Percentiles rank a stretch among this genome's conserved stretches.
Conservation (phyloP, 2,113 vertebrate genomes). For the Nycticebus coucang region DNA sequence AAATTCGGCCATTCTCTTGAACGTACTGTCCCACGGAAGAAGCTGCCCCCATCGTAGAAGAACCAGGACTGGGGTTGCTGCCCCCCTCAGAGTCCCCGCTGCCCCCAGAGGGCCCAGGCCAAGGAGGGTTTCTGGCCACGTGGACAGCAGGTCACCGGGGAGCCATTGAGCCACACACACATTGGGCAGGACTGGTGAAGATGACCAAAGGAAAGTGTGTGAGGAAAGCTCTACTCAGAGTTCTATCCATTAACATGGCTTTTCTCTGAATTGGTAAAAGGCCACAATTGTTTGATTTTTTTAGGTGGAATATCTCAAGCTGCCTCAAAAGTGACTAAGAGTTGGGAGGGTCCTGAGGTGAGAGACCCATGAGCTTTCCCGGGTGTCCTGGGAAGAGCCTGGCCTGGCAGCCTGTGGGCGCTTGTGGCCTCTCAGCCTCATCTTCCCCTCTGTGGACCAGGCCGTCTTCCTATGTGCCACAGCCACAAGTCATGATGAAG, state of each 20-base stretch:
- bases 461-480: not conserved
- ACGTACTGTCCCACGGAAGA: too few relatives aligned
- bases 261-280: not conserved
- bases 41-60: too few relatives aligned
- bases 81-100: too few relatives aligned
- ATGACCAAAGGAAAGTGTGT: too few relatives aligned
- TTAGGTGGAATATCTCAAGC: not conserved
- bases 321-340: not conserved
- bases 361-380: not conserved
- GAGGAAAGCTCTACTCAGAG: not conserved
- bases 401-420: fast-evolving
- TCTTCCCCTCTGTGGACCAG: not conserved
- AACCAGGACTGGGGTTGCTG: too few relatives aligned
- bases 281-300: not conserved
- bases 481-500: not conserved
- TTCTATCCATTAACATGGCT: not conserved
- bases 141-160: too few relatives aligned
- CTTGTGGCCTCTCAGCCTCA: not conserved
- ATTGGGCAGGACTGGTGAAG: too few relatives aligned
- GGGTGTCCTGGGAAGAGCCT: not conserved
- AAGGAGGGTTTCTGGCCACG: too few relatives aligned
- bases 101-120: too few relatives aligned
- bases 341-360: not conserved
- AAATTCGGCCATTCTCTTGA: too few relatives aligned
- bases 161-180: too few relatives aligned